Base-by-base conservation (phyloP, 2,113 vertebrate species). In the Conger conger region DNA sequence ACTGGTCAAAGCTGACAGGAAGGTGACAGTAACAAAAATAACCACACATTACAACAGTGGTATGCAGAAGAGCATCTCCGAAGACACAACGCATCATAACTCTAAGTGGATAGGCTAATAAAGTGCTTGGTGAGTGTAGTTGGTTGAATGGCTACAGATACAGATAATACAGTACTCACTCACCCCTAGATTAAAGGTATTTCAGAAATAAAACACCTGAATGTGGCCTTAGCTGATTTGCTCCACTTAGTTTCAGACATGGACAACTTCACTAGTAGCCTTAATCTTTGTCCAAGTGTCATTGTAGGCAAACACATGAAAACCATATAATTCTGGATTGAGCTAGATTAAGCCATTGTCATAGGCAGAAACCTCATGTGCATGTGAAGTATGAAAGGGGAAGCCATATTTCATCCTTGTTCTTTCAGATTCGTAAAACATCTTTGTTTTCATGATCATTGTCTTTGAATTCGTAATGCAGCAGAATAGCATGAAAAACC, bases 171-270 rank as follows among this genome's bases (percentile, higher is more conserved):
- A n/a, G n/a, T n/a, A n/a, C n/a, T n/a, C n/a, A n/a, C n/a, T n/a
- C n/a, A n/a, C n/a, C n/a, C n/a, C n/a, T n/a, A n/a, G n/a, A n/a
- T 80, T 80, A 45, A 45, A 45, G 79, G 79, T 11, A 16, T 80
- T 80, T 80, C 42, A n/a, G 79, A 80, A 23, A 80, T 50, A 80
- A 80, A 80, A 50, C 77, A 79, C 40, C 38, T 80, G 79, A 80
- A 17, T 57, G 54, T 16, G 9, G 3, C 40, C 79, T 80, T 45
- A 80, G 79, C 38, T 38, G 38, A 42, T 80, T 80, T 80, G 79
- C 50, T 40, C 79, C 38, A 80, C 79, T 50, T 50, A 18, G 40
- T 80, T 80, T 50, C 79, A 80, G 38, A 45, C 38, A 30, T 2
- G 27, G 79, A 80, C 37, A 42, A 45, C 79, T 42, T 80, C 38